Conservation (phyloP, 1,140 invertebrate genomes). For the Pogonomyrmex californicus region DNA sequence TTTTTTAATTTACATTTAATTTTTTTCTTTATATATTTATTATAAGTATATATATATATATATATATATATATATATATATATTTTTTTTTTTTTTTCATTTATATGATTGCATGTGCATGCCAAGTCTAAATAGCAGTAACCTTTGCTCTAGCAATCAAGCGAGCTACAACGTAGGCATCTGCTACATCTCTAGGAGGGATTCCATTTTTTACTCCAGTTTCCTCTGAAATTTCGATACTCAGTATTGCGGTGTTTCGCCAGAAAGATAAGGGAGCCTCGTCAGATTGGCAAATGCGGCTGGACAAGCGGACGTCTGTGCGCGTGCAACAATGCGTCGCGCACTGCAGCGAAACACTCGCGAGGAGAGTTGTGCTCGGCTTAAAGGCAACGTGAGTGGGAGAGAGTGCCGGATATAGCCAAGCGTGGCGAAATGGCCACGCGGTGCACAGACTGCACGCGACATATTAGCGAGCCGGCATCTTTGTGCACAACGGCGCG, state of each 20-base stretch:
- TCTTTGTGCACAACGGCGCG: constrained; percentile 73
- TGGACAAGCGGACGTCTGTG: constrained; percentile 40
- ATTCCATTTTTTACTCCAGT: background rate
- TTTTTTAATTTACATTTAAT: too few relatives aligned
- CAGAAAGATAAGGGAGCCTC: constrained; percentile 6
- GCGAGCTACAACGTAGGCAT: background rate
- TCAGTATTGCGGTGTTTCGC: constrained; percentile 15
- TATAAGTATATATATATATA: too few relatives aligned
- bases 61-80: too few relatives aligned
- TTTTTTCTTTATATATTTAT: too few relatives aligned
- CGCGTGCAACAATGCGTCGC: constrained; percentile 56
- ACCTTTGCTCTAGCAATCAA: background rate
- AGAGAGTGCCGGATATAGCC: constrained; percentile 36
- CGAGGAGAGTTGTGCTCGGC: background rate
- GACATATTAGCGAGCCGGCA: constrained; percentile 70
- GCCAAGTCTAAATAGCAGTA: background rate
- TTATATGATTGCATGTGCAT: background rate
- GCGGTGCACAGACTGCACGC: constrained; percentile 56
- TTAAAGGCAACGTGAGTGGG: constrained; percentile 3
- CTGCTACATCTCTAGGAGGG: background rate
- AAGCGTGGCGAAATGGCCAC: constrained; percentile 52
- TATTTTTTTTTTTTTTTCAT: too few relatives aligned
- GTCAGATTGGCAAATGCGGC: background rate
- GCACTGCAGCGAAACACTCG: background rate
- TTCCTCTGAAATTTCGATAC: constrained; percentile 26